phyloP scores from a whole-genome alignment of 2,888 invertebrate genomes.

The Caenorhabditis drosophilae region DNA sequence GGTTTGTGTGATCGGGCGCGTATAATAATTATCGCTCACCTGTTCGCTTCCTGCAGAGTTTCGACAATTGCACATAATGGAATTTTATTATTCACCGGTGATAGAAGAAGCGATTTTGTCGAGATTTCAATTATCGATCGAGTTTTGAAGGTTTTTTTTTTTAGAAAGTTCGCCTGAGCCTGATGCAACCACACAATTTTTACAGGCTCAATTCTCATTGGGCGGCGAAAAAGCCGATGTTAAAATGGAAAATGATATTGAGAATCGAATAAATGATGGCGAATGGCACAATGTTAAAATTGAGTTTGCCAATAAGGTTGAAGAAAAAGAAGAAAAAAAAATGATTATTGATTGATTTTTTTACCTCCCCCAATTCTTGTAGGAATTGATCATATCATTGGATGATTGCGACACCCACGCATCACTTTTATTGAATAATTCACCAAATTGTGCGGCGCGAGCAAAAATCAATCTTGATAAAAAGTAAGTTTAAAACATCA shows the following conservation, averaged over 20 bases:
- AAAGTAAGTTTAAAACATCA: conserved; percentile 38
- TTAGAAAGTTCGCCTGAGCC: too few relatives aligned
- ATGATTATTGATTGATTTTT: neutral
- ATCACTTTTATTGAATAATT: conserved; percentile 39
- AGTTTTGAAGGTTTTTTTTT: conserved; percentile 46
- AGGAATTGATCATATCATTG: conserved; percentile 55
- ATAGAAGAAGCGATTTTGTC: conserved; percentile 53
- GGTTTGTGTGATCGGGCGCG: too few relatives aligned
- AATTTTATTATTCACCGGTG: conserved; percentile 57
- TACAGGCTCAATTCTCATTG: conserved; percentile 47
- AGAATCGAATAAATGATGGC: conserved; percentile 64
- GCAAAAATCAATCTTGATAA: conserved; percentile 52
- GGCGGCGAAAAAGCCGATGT: conserved; percentile 48
- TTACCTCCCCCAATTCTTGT: conserved; percentile 6
- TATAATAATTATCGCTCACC: too few relatives aligned
- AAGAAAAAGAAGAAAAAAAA: too few relatives aligned
- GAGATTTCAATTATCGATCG: conserved; percentile 59
- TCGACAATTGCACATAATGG: conserved; percentile 60
- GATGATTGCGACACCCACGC: conserved; percentile 59
- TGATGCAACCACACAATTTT: too few relatives aligned
- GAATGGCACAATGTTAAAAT: conserved; percentile 63
- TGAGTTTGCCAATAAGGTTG: conserved; percentile 56
- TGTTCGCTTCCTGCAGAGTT: conserved; percentile 46
- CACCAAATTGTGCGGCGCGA: conserved; percentile 53
- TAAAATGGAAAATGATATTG: conserved; percentile 53